Evolutionary conservation across 2,113 vertebrate genomes (phyloP).

Genomic region (Sigmodon hispidus): DNA sequence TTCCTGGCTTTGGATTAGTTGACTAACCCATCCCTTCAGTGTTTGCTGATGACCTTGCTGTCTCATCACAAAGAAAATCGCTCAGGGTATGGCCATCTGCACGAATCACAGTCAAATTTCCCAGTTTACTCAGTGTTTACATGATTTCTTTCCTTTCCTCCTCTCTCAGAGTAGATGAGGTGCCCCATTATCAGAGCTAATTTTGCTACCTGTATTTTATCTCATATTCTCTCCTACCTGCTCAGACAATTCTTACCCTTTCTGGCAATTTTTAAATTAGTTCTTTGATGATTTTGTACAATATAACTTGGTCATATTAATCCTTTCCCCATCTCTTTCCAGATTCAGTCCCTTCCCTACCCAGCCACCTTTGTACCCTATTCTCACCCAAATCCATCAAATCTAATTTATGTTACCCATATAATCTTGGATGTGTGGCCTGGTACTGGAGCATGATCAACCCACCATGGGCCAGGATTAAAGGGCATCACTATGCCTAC

Average conservation of each 20-base stretch:
- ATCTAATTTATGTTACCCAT: background rate
- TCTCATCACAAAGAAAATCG: conserved; percentile 1
- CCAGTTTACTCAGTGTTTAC: background rate
- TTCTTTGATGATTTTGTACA: background rate
- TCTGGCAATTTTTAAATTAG: background rate
- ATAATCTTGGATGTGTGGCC: background rate
- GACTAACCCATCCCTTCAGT: background rate
- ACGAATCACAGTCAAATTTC: background rate
- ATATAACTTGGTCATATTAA: background rate
- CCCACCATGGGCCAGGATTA: background rate
- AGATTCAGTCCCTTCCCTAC: background rate
- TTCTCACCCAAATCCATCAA: background rate
- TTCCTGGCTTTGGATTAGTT: background rate
- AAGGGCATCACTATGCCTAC: background rate
- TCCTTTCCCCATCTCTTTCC: background rate
- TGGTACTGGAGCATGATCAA: background rate
- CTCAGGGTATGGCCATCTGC: background rate
- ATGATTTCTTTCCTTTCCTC: background rate
- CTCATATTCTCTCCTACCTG: background rate
- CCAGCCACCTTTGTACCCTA: background rate
- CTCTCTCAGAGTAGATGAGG: background rate
- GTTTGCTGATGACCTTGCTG: conserved; percentile 20
- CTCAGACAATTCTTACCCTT: background rate
- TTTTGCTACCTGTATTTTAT: background rate
- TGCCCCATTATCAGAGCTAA: background rate